These are phyloP conservation scores for Morpho achilles DNA, from an alignment of 2,888 invertebrate species.

Conservation along the genomic window DNA sequence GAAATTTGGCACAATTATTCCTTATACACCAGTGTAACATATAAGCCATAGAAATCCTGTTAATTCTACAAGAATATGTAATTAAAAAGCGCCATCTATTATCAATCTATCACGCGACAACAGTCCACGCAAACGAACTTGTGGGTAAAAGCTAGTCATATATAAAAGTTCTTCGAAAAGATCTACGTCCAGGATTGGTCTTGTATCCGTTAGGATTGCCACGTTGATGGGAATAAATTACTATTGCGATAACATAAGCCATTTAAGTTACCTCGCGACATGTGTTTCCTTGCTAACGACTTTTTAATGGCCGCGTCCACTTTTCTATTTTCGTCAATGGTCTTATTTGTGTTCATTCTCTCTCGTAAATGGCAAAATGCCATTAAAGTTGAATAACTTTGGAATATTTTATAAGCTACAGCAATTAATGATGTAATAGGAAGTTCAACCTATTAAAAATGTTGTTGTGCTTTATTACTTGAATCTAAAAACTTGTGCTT, in stretches of 20 bases:
- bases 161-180: no score
- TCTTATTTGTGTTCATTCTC: constrained; percentile 1
- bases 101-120: no score
- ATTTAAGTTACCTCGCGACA: constrained; percentile 14
- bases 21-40: no score
- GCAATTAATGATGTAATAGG: constrained; percentile 1
- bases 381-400: constrained; percentile 12
- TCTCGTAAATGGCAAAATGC: constrained; percentile 14
- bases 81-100: no score
- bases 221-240: neutral
- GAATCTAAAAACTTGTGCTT: no score
- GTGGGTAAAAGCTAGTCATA: no score
- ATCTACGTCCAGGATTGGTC: no score
- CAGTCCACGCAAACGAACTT: no score
- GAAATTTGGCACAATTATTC: no score
- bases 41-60: no score
- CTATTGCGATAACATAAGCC: constrained; percentile 11
- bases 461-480: no score
- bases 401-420: neutral
- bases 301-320: constrained; percentile 17
- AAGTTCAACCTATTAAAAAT: neutral
- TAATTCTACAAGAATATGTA: no score
- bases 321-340: constrained; percentile 17
- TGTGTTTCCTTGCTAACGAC: constrained; percentile 22
- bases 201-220: neutral